A percentile compares a stretch with the other conserved stretches of the same genome.
phyloP scores from a whole-genome alignment of 2,797 vertebrate genomes.

The Novumbra hubbsi region DNA sequence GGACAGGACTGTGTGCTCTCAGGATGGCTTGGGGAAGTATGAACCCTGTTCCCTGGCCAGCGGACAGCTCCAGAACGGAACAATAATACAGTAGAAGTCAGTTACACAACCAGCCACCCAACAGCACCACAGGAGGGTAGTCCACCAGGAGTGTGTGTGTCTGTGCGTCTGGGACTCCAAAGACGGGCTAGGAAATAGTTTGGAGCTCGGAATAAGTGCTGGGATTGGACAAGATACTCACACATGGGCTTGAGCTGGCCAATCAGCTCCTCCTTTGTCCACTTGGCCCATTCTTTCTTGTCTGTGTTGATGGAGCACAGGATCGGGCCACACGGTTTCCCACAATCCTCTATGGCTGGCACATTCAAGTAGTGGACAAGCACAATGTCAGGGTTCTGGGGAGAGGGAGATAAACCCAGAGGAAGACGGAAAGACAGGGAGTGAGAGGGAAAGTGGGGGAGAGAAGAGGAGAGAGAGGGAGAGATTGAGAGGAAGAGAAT shows the following conservation, averaged over 20 bases:
- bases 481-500: no score
- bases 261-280: constrained; percentile 98
- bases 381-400: constrained; percentile 97
- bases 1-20: constrained; percentile 26
- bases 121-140: neutral
- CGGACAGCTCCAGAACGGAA: constrained; percentile 55
- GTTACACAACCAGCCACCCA: constrained; percentile 6
- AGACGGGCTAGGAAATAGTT: neutral
- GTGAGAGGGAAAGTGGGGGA: constrained; percentile 7
- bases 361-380: constrained; percentile 99
- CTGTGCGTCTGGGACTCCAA: neutral
- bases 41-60: constrained; percentile 53
- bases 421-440: neutral
- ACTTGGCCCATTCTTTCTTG: constrained; percentile 99
- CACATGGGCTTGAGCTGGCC: constrained; percentile 99
- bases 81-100: constrained; percentile 20
- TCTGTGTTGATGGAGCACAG: constrained; percentile 99
- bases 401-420: neutral
- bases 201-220: neutral
- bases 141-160: constrained; percentile 16
- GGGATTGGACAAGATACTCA: constrained; percentile 76
- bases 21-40: constrained; percentile 52
- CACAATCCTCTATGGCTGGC: constrained; percentile 98
- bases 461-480: neutral
- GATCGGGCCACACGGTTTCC: constrained; percentile 97